Percentiles rank a stretch among this genome's conserved stretches.
These are phyloP conservation scores for Sebastes elongatus DNA, from an alignment of 2,797 vertebrate species.

Conservation along the genomic window DNA sequence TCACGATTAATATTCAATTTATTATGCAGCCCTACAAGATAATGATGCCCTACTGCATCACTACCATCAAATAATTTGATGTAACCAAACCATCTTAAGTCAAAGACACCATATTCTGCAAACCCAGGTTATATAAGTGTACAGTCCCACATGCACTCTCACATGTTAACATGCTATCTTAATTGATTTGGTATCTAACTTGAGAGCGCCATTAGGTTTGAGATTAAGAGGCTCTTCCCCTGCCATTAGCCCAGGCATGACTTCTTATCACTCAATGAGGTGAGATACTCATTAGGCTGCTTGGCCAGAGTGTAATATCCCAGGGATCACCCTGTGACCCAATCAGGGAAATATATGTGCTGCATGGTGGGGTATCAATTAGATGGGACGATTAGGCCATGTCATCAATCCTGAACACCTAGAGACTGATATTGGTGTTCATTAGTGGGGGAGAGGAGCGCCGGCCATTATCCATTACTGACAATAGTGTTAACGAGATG, in stretches of 20 bases:
- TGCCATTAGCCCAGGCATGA: slow-evolving; percentile 60
- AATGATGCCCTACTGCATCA: neutral
- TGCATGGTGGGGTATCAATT: slow-evolving; percentile 68
- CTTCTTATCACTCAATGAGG: slow-evolving; percentile 69
- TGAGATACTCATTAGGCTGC: slow-evolving; percentile 64
- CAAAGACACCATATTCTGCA: neutral
- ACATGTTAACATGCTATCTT: slow-evolving; percentile 49
- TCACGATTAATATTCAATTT: no score
- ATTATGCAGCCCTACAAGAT: no score
- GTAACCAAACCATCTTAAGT: neutral
- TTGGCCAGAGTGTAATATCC: slow-evolving; percentile 58
- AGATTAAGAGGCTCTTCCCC: slow-evolving; percentile 69
- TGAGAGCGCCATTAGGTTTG: slow-evolving; percentile 59
- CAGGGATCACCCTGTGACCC: slow-evolving; percentile 60
- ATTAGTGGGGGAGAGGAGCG: slow-evolving; percentile 56
- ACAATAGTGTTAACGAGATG: slow-evolving; percentile 60
- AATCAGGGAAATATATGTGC: slow-evolving; percentile 64
- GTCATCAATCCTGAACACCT: slow-evolving; percentile 68
- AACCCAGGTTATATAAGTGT: neutral
- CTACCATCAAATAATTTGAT: neutral
- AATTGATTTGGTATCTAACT: slow-evolving; percentile 68
- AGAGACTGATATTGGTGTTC: slow-evolving; percentile 62
- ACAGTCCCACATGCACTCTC: slow-evolving; percentile 17
- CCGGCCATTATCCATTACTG: slow-evolving; percentile 62
- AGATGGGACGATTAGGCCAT: slow-evolving; percentile 59